These are phyloP conservation scores for Uria aalge DNA, from an alignment of 2,113 vertebrate species.

Conservation along the genomic window DNA sequence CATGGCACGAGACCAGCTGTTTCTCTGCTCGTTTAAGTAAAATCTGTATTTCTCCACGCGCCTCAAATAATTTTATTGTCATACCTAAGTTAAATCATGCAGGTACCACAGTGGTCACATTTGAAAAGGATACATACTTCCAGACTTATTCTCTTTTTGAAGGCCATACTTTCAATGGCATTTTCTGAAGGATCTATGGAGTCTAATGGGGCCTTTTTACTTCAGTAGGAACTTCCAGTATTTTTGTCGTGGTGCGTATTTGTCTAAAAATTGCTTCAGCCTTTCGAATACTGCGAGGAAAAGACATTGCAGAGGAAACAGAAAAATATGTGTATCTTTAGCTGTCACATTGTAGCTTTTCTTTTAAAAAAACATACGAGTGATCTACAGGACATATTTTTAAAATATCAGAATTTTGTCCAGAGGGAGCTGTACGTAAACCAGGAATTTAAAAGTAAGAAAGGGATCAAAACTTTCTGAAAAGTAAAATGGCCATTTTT, in stretches of 20 bases:
- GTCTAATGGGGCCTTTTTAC: neutral
- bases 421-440: neutral
- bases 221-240: conserved; percentile 13
- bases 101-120: neutral
- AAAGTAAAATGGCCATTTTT: neutral
- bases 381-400: neutral
- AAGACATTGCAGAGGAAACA: conserved; percentile 1
- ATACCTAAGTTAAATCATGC: neutral
- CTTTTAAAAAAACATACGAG: rapidly evolving
- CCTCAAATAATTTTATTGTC: neutral
- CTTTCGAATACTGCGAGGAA: neutral
- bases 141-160: neutral
- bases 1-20: neutral
- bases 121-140: neutral
- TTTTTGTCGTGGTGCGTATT: neutral
- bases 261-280: conserved; percentile 13
- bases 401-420: neutral
- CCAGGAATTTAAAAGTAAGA: neutral
- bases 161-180: neutral
- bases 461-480: neutral
- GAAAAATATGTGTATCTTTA: neutral
- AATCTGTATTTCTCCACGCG: neutral
- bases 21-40: neutral
- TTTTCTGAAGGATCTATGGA: conserved; percentile 39
- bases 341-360: neutral